Conservation (phyloP, 2,888 invertebrate genomes). For the Macrosoma leucophasiata region DNA sequence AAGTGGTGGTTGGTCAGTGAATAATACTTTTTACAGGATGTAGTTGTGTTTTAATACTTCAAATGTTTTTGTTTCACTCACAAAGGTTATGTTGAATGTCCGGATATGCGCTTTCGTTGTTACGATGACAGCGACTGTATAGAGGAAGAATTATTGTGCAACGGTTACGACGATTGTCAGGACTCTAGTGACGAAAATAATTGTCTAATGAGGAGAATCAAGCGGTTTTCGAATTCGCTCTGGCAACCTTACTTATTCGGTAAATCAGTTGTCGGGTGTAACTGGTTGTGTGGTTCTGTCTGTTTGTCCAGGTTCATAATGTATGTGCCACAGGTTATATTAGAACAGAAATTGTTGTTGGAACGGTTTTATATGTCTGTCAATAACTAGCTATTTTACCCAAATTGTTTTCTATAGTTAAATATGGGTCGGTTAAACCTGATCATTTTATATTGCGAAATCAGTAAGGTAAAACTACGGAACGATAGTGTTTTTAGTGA, state of each 20-base stretch:
- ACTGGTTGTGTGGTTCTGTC: slow-evolving; percentile 45
- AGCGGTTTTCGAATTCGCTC: slow-evolving; percentile 37
- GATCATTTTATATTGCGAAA: too few species aligned
- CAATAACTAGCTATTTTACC: too few species aligned
- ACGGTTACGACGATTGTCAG: slow-evolving; percentile 76
- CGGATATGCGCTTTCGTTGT: slow-evolving; percentile 66
- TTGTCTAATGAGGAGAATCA: slow-evolving; percentile 70
- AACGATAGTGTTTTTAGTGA: too few species aligned
- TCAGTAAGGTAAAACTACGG: too few species aligned
- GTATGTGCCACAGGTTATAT: slow-evolving; percentile 13
- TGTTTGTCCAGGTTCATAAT: slow-evolving; percentile 28
- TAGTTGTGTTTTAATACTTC: slow-evolving; percentile 7
- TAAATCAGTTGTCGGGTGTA: slow-evolving; percentile 36
- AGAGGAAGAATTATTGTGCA: slow-evolving; percentile 72
- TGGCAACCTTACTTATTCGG: slow-evolving; percentile 32
- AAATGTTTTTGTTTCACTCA: slow-evolving; percentile 27
- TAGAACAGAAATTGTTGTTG: too few species aligned
- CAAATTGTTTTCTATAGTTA: too few species aligned
- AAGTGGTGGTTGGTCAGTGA: too few species aligned
- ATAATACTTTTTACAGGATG: too few species aligned
- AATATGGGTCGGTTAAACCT: too few species aligned
- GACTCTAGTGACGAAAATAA: slow-evolving; percentile 79
- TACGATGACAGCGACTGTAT: slow-evolving; percentile 78
- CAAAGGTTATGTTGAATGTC: slow-evolving; percentile 59
- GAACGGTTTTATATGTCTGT: too few species aligned